Conservation (phyloP, 2,113 vertebrate genomes). For the Anarrhichthys ocellatus region DNA sequence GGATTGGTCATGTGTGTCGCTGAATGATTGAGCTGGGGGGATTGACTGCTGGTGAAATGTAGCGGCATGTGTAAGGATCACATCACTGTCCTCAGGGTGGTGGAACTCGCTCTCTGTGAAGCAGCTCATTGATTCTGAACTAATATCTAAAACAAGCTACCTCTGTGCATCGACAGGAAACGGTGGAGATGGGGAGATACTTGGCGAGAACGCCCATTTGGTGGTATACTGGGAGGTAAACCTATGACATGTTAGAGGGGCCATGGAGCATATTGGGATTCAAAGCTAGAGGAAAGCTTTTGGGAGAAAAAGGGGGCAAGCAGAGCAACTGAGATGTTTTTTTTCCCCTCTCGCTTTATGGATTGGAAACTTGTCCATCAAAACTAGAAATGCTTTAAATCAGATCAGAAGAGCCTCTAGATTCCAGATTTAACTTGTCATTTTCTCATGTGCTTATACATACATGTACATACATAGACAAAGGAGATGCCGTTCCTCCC, state of each 20-base stretch:
- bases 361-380: constrained; percentile 35
- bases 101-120: constrained; percentile 36
- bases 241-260: constrained; percentile 9
- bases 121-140: constrained; percentile 59
- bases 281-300: background rate
- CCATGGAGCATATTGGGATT: constrained; percentile 21
- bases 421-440: background rate
- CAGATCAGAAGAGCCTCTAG: background rate
- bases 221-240: constrained; percentile 13
- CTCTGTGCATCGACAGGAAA: constrained; percentile 11
- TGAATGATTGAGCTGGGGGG: constrained; percentile 35
- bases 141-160: constrained; percentile 34
- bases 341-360: constrained; percentile 9
- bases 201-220: constrained; percentile 3
- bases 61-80: constrained; percentile 34
- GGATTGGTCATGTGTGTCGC: constrained; percentile 27
- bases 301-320: constrained; percentile 13
- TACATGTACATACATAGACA: background rate
- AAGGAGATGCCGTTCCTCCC: background rate
- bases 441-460: background rate
- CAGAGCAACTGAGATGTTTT: constrained; percentile 12
- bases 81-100: constrained; percentile 30
- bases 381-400: constrained; percentile 35
- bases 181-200: background rate
- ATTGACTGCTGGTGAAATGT: constrained; percentile 48